phyloP scores from a whole-genome alignment of 1,140 invertebrate species.

The Helicoverpa armigera region DNA sequence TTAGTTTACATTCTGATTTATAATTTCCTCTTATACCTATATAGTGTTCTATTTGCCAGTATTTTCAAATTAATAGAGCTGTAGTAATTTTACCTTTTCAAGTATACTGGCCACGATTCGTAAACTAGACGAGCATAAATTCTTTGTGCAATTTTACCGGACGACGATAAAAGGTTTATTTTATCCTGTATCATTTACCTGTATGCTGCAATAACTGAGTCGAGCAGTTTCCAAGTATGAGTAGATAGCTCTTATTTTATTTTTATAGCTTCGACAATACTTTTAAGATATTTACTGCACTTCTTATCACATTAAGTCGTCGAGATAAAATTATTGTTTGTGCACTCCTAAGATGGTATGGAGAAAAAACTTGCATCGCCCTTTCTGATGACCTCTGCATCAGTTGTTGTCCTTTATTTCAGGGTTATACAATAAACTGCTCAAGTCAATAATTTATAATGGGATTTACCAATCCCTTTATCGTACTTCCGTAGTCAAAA shows the following conservation, averaged over 20 bases:
- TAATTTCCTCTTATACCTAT: too few relatives aligned
- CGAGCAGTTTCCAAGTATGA: background rate
- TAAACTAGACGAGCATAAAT: background rate
- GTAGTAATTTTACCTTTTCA: too few relatives aligned
- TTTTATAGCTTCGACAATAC: background rate
- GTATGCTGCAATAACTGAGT: background rate
- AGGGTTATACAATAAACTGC: slow-evolving; percentile 33
- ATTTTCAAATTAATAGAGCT: too few relatives aligned
- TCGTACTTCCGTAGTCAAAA: background rate
- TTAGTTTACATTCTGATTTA: too few relatives aligned
- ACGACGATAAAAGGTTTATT: too few relatives aligned
- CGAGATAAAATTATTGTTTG: slow-evolving; percentile 29
- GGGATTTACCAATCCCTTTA: background rate
- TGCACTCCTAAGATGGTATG: slow-evolving; percentile 16
- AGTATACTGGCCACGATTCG: background rate
- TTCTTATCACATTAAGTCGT: slow-evolving; percentile 6
- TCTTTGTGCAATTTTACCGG: too few relatives aligned
- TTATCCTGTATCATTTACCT: too few relatives aligned
- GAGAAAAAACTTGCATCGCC: slow-evolving; percentile 36
- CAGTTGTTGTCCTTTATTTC: slow-evolving; percentile 43
- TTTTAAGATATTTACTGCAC: background rate
- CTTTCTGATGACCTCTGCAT: slow-evolving; percentile 39
- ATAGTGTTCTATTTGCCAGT: too few relatives aligned
- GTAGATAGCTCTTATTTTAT: background rate
- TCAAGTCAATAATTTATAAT: background rate